phyloP scores from a whole-genome alignment of 2,113 vertebrate genomes.

The Eublepharis macularius region DNA sequence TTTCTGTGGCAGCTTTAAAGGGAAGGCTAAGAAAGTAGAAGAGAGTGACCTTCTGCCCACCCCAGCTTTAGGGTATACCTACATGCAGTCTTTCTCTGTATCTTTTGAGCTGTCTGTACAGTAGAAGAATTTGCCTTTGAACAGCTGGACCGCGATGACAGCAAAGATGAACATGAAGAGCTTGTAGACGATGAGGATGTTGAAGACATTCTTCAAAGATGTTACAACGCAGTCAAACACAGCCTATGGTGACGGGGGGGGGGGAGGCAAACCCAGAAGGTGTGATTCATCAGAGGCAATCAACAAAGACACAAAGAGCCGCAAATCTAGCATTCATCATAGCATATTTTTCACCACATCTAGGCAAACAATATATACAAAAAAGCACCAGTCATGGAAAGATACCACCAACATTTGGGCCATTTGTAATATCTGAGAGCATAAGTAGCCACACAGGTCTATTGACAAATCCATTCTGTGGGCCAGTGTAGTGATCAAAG shows the following conservation, averaged over 20 bases:
- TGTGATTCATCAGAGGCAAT: neutral
- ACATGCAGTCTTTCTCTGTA: slow-evolving; percentile 97
- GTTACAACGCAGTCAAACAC: slow-evolving; percentile 96
- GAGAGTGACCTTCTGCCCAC: too few relatives aligned
- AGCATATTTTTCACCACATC: neutral
- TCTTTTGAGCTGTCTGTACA: slow-evolving; percentile 97
- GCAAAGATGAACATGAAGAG: slow-evolving; percentile 99
- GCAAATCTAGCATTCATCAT: neutral
- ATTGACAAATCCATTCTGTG: too few relatives aligned
- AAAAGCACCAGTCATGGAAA: neutral
- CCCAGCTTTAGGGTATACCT: slow-evolving; percentile 48
- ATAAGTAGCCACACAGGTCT: neutral
- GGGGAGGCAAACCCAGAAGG: neutral
- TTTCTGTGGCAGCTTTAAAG: too few relatives aligned
- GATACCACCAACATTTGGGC: neutral
- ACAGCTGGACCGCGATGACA: slow-evolving; percentile 97
- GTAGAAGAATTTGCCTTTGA: slow-evolving; percentile 99
- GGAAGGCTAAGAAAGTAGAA: neutral
- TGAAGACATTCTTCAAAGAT: slow-evolving; percentile 98
- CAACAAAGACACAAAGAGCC: neutral
- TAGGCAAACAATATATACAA: neutral
- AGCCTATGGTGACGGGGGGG: slow-evolving; percentile 69
- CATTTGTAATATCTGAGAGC: neutral
- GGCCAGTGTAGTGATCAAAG: too few relatives aligned
- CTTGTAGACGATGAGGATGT: slow-evolving; percentile 98